Conservation (phyloP, 2,113 vertebrate species). For the Sapajus apella region DNA sequence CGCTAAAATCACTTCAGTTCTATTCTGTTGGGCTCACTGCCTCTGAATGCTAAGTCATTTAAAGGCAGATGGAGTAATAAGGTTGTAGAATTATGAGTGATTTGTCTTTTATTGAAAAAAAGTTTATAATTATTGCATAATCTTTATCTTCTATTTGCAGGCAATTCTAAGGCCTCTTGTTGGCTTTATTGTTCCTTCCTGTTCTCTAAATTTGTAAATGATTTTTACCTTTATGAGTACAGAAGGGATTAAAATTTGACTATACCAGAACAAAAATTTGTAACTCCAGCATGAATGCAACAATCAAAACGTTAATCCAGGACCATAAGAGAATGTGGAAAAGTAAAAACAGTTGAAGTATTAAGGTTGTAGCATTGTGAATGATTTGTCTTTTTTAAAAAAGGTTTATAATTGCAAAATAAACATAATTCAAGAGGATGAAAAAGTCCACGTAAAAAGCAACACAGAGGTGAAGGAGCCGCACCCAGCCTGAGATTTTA, state of each 20-base stretch:
- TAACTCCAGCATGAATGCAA: background rate
- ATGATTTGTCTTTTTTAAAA: background rate
- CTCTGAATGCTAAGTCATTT: background rate
- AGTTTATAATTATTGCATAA: background rate
- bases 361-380: background rate
- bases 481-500: background rate
- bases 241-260: conserved; percentile 38
- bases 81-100: background rate
- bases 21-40: background rate
- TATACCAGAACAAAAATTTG: background rate
- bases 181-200: background rate
- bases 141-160: background rate
- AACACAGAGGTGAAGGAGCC: background rate
- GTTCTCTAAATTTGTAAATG: background rate
- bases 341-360: background rate
- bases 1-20: background rate
- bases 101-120: background rate
- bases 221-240: background rate
- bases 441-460: background rate
- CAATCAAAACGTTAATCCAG: background rate
- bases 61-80: background rate
- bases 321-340: background rate
- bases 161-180: background rate
- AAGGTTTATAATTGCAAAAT: background rate
- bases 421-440: conserved; percentile 33